phyloP scores from a whole-genome alignment of 2,113 vertebrate genomes.

The Apistogramma diplotaenia region DNA sequence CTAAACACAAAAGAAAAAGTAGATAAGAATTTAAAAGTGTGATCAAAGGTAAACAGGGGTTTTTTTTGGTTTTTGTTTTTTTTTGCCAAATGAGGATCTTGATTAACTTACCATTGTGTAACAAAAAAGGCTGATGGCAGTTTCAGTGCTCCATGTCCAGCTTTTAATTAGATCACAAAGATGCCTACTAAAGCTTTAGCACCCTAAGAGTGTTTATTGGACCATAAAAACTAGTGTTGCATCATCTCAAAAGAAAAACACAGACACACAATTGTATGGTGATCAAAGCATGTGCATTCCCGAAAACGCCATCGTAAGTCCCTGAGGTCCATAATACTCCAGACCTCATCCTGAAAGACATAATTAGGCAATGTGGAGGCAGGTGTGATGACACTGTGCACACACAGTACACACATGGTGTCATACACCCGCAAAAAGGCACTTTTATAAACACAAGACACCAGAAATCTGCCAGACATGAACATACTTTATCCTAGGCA shows the following conservation, averaged over 20 bases:
- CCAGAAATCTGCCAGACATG: conserved; percentile 12
- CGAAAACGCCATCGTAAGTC: conserved; percentile 23
- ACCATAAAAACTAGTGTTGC: conserved; percentile 61
- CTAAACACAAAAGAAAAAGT: background rate
- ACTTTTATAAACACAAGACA: conserved; percentile 21
- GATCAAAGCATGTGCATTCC: conserved; percentile 30
- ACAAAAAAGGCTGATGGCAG: conserved; percentile 61
- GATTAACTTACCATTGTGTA: conserved; percentile 62
- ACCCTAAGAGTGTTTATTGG: conserved; percentile 51
- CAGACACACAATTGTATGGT: conserved; percentile 10
- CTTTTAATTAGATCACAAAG: conserved; percentile 69
- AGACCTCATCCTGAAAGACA: conserved; percentile 19
- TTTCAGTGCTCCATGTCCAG: conserved; percentile 49
- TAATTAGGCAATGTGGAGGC: conserved; percentile 11
- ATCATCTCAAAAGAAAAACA: conserved; percentile 43
- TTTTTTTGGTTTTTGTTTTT: conserved; percentile 11
- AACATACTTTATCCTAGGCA: conserved; percentile 3
- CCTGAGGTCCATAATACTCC: conserved; percentile 14
- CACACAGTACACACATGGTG: background rate
- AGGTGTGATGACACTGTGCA: conserved; percentile 37
- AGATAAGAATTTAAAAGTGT: conserved; percentile 4
- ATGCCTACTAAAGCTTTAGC: conserved; percentile 49
- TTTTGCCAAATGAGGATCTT: conserved; percentile 52
- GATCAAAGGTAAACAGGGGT: conserved; percentile 37
- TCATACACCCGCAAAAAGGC: background rate